Evolutionary conservation across 2,888 invertebrate genomes (phyloP).

Genomic region (Odontocolon sp.): DNA sequence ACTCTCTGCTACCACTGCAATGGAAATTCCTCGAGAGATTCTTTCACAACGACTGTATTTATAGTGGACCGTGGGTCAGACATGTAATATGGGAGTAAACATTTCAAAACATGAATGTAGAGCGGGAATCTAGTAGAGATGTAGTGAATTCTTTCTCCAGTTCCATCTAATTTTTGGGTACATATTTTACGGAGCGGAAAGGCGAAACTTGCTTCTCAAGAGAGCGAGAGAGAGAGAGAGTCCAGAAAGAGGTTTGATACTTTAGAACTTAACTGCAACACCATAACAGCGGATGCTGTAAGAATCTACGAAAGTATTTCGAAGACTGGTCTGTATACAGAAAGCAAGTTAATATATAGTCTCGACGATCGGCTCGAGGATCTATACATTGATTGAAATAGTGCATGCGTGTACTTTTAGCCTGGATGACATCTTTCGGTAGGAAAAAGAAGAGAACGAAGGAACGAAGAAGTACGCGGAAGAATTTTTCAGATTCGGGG

Average conservation of each 20-base stretch:
- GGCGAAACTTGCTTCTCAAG: neutral
- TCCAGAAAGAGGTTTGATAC: neutral
- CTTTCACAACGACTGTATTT: neutral
- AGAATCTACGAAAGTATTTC: conserved; percentile 1
- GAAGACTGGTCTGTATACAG: conserved; percentile 3
- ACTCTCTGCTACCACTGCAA: conserved; percentile 20
- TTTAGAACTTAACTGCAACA: neutral
- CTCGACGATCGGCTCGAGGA: conserved; percentile 15
- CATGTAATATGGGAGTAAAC: conserved; percentile 19
- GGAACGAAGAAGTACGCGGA: conserved; percentile 21
- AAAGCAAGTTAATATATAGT: conserved; percentile 24
- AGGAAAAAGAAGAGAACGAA: neutral
- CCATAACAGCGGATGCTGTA: too few species aligned
- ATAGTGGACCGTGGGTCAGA: too few species aligned
- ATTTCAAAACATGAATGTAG: neutral
- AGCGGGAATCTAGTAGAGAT: neutral
- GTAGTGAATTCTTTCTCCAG: neutral
- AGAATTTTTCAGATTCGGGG: conserved; percentile 8
- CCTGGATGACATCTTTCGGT: conserved; percentile 12
- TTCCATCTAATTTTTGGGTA: neutral
- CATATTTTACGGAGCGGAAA: conserved; percentile 18
- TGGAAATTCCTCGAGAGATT: conserved; percentile 48
- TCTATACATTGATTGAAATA: conserved; percentile 18
- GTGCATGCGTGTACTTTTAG: conserved; percentile 8
- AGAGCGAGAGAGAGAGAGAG: neutral